A percentile compares a stretch with the other conserved stretches of the same genome.
These are phyloP conservation scores for Elysia crispata DNA, from an alignment of 2,888 invertebrate genomes.

Conservation along the genomic window DNA sequence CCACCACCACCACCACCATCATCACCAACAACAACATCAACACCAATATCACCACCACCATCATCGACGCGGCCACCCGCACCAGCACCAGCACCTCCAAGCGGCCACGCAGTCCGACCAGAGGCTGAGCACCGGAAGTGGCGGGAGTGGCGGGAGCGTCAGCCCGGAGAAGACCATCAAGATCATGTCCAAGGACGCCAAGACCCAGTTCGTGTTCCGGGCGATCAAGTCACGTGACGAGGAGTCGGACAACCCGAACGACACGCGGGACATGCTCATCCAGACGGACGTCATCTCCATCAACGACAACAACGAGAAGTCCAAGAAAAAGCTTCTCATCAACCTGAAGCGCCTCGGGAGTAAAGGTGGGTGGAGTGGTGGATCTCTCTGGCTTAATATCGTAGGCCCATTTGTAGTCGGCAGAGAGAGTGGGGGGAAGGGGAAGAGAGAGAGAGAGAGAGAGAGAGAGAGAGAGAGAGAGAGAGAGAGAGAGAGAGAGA, in stretches of 20 bases:
- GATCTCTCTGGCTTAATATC: too few relatives aligned
- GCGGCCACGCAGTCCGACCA: not conserved
- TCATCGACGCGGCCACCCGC: not conserved
- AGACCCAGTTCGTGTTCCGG: constrained; percentile 42
- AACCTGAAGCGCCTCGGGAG: constrained; percentile 39
- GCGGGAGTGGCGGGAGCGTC: not conserved
- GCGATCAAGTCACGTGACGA: constrained; percentile 39
- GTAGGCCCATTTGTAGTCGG: too few relatives aligned
- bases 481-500: too few relatives aligned
- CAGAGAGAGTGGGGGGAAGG: too few relatives aligned
- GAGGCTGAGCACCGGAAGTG: not conserved
- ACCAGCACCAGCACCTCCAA: not conserved
- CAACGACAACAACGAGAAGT: constrained; percentile 45
- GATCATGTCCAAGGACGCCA: constrained; percentile 39
- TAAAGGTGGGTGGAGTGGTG: constrained; percentile 32
- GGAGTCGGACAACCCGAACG: not conserved
- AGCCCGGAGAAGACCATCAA: constrained; percentile 37
- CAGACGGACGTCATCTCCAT: constrained; percentile 45
- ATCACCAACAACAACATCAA: not conserved
- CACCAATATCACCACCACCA: not conserved
- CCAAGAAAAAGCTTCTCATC: constrained; percentile 41
- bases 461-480: too few relatives aligned
- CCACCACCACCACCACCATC: not conserved
- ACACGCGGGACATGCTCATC: constrained; percentile 40
- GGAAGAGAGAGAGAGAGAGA: too few relatives aligned